Evolutionary conservation across 2,113 vertebrate genomes (phyloP), one percentile per base, ranked within the genome.

Genomic region (Toxotes jaculatrix): DNA sequence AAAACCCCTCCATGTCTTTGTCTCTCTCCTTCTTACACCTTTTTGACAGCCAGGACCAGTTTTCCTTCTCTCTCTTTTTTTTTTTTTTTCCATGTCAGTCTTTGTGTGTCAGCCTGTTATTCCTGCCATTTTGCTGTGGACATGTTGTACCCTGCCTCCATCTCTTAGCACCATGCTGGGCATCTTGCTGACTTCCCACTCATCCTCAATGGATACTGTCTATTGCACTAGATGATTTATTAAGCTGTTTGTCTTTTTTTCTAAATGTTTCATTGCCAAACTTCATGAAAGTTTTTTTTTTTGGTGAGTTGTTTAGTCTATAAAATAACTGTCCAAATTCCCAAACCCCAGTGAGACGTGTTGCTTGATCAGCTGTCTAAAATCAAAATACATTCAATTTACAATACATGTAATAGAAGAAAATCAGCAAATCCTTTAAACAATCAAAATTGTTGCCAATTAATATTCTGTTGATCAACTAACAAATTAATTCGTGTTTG

Each of bases 81-180:
- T 66, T 82, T 9, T 61, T 21, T 70, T 8, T 0, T 11, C 32
- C 7, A 14, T 79, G 74, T 85, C 72, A 53, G 32, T 75, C 77
- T 79, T 61, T 74, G 59, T 61, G 60, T 74, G 65, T 73, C 64
- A 77, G 70, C 17, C 67, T 59, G 82, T 82, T 85, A 85, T 89
- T 83, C 13, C 5, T 74, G 56, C 51, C 34, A 74, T 71, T 85
- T 75, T 83, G 27, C 60, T 27, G 7, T 36, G 67, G 79, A 66
- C 80, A 75, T 42, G 67, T 79, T 84, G 60, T 68, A 65, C 55
- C 36, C 47, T 60, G 55, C 56, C 68, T 73, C 53, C 4, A 4
- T 74, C 57, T 85, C 72, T 77, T 64, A 72, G 68, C 63, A 47
- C 34, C 63, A 66, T 10, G 56, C 47, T 36, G 49, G 43, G 59